Base-by-base conservation (phyloP, 1,140 invertebrate genomes). In the Manduca sexta region DNA sequence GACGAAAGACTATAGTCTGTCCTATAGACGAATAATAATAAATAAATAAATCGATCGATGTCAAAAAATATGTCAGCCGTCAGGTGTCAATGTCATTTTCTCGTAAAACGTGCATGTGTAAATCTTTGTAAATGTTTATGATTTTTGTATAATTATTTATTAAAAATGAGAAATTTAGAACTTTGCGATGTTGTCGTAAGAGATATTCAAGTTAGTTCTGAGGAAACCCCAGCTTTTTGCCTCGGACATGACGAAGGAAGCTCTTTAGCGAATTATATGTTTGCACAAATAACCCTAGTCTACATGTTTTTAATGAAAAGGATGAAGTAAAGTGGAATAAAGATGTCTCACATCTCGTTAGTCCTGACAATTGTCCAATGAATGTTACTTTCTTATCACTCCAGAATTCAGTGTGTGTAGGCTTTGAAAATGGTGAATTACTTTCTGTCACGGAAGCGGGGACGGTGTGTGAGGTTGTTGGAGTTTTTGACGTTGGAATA, bases 361-460 rank as follows among this genome's bases (percentile, higher is more conserved):
- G 69, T 2, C 39, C 46, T 4, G 44, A 64, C 14, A 79, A 73
- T 50, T 48, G 34, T 10, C 64, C 71, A n/a, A 53, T 87, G 3
- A 74, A 81, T 45, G 55, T 85, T 13, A 68, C 74, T 6, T 84
- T 69, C 52, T 55, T 87, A n/a, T 62, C 77, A 7, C 53, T 86
- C 34, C 50, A 69, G 16, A 71, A 78, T 50, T 60, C 64, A 8
- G 17, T 85, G 21, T 79, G 70, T 43, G 43, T 84, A 18, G 75
- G 75, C 8, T 53, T 85, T 16, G 59, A 54, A 34, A 81, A 73
- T 63, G 85, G 83, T 14, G 79, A 84, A 54, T 39, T 86, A 13
- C 56, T 76, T 35, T 69, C 71, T 4, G 56, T 86, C 13, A 54
- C 52, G 38, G 66, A 75, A 43, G 44, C 43, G 48, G 72, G 69